Evolutionary conservation across 2,113 vertebrate species (phyloP), one percentile per base, ranked within the genome.

Genomic region (Rhinolophus ferrumequinum): DNA sequence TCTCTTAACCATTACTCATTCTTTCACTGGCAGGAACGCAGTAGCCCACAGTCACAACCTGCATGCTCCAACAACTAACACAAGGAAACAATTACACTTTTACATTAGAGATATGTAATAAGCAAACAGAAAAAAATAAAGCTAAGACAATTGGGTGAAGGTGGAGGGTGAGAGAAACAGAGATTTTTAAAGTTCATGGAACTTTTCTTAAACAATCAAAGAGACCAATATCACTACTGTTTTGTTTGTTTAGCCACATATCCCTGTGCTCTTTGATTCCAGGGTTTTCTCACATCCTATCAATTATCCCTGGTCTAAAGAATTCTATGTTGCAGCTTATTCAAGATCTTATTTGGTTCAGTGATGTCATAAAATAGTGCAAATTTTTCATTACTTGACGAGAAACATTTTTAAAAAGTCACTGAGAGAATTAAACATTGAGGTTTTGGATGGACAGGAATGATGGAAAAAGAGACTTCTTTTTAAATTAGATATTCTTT

Each of bases 311-410:
- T 76, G 19, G 18, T 50, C n/a, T 84, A 72, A 95, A 88, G 38
- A 87, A 64, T 62, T 86, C 35, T 73, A 9, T 35, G 13, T 19
- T 35, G 41, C 8, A 41, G 81, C 35, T 96, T 84, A 72, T 89
- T 94, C 47, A 83, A 84, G 54, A 52, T 28, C 52, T 64, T 77
- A 50, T 50, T 88, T 28, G 85, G 5, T 58, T 75, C 10, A 47
- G 28, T 88, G 67, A 96, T 1, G 0, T 70, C 95, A 47, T 76
- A 60, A 84, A 88, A 79, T 84, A 87, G 56, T 6, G 90, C 60
- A 80, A 64, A 60, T 30, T 93, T 93, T 97, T 50, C 76, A 64
- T 56, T 93, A 66, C 56, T 96, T 67, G 91, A 50, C 52, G n/a
- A 92, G 86, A 95, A 96, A 54, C 11, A 77, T 60, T 88, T 80